Base-by-base conservation (phyloP, 2,888 invertebrate species). In the Trichopoda pennipes region DNA sequence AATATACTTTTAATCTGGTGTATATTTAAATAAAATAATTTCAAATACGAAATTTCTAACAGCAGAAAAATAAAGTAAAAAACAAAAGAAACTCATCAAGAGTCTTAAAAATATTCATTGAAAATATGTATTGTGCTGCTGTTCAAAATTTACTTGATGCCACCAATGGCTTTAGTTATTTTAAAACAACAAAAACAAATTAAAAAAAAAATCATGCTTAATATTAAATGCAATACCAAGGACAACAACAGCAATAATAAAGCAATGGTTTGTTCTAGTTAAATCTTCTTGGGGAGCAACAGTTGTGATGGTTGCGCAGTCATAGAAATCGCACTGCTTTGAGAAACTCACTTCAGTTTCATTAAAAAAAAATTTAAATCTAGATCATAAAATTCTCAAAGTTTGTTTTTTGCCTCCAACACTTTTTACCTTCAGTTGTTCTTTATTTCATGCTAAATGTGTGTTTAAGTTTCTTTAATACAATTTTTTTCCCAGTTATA, bases 201-300 rank as follows among this genome's bases (percentile, higher is more conserved):
- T n/a, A n/a, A 38, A 49, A 49, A 10, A 21, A 17, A 23, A 42
- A 61, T 9, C 16, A 61, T n/a, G n/a, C 10, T 1, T n/a, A 23
- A 66, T 38, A 49, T 58, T 38, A 53, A 69, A 61, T 55, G 61
- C 76, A 55, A 61, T 28, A 61, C 55, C 77, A 70, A 77, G 63
- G 77, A 77, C 63, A 63, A 63, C 38, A 28, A 28, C 23, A 28
- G 4, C 63, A 38, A 49, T 28, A n/a, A n/a, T n/a, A n/a, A n/a
- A 51, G 42, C 38, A 66, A 51, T 38, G 14, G 16, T 28, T 35
- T 55, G 55, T 17, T 75, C 38, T 14, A 75, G 28, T 58, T 58
- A n/a, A 66, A 66, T 44, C 9, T 16, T 49, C 38, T 51, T 49
- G 7, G 2, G 17, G 7, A 55, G 75, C 58, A 47, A 47, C 21